Base-by-base conservation (phyloP, 2,113 vertebrate genomes). In the Gavialis gangeticus region DNA sequence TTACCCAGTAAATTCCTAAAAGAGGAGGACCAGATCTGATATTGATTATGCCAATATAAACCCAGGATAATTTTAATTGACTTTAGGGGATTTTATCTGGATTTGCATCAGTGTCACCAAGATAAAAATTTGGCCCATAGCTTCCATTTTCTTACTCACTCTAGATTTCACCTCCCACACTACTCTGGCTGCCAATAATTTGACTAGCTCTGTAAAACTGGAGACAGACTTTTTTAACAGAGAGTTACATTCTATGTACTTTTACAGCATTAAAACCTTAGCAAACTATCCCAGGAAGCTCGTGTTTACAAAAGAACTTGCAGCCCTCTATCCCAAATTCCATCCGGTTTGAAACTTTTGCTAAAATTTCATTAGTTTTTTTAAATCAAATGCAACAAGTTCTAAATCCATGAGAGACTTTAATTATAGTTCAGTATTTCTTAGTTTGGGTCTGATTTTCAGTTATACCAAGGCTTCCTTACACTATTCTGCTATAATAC, bases 1-100 rank as follows among this genome's bases (percentile, higher is more conserved):
- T 95, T 93, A 89, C 92, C 89, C 91, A 77, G 79, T 56, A 77
- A 90, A 93, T 95, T 85, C 84, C 77, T 11, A 63, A 88, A 93
- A 92, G 37, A 84, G 92, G 89, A 96, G 75, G 62, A 95, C 79
- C 60, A 67, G 66, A 89, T 63, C 93, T 90, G 66, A 77, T 90
- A 80, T 57, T 58, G 28, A n/a, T 80, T 93, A 92, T 91, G 59
- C 46, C 91, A 81, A 56, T 37, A 21, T 84, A 95, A 91, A 82
- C 10, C 80, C 91, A 77, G 80, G 90, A 82, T 80, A 92, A 86
- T 58, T 92, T 85, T 54, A 46, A 69, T 69, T 73, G 27, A 91
- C 83, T 82, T 91, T 58, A 75, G 75, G 21, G 77, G 80, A 95
- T 85, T 85, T 94, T 82, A 66, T 67, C 59, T 79, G 82, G 77